Conservation (phyloP, 1,140 invertebrate genomes). For the Batillaria attramentaria region DNA sequence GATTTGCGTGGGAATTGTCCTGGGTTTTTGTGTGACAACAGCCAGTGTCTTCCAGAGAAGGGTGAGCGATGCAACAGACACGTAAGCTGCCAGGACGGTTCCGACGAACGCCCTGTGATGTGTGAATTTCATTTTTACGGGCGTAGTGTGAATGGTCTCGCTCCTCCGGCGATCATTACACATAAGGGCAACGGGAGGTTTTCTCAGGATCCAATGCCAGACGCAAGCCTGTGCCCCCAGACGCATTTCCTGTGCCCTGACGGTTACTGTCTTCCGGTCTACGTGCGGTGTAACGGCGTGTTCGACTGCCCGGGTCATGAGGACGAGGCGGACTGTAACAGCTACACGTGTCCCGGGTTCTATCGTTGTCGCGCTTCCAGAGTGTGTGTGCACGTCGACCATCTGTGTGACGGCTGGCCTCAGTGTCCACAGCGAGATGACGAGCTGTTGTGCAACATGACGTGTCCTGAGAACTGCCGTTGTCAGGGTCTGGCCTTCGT, state of each 20-base stretch:
- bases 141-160: neutral
- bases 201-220: neutral
- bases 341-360: slow-evolving; percentile 1
- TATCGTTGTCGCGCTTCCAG: slow-evolving; percentile 22
- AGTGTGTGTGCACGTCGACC: slow-evolving; percentile 23
- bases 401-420: slow-evolving; percentile 23
- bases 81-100: neutral
- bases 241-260: slow-evolving; percentile 14
- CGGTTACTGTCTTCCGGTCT: slow-evolving; percentile 20
- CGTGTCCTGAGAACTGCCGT: neutral
- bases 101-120: neutral
- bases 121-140: neutral
- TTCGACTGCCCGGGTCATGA: neutral
- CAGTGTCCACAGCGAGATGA: slow-evolving; percentile 31
- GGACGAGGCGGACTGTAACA: slow-evolving; percentile 7
- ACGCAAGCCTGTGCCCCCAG: neutral
- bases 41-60: neutral
- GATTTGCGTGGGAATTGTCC: neutral
- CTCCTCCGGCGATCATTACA: neutral
- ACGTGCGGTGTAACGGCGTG: slow-evolving; percentile 21
- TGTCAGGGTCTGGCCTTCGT: slow-evolving; percentile 23
- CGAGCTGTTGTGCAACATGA: slow-evolving; percentile 2
- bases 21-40: neutral
- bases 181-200: neutral
- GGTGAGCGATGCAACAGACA: neutral